These are phyloP conservation scores for Eristalis arbustorum DNA, from an alignment of 2,888 invertebrate genomes.

Conservation along the genomic window DNA sequence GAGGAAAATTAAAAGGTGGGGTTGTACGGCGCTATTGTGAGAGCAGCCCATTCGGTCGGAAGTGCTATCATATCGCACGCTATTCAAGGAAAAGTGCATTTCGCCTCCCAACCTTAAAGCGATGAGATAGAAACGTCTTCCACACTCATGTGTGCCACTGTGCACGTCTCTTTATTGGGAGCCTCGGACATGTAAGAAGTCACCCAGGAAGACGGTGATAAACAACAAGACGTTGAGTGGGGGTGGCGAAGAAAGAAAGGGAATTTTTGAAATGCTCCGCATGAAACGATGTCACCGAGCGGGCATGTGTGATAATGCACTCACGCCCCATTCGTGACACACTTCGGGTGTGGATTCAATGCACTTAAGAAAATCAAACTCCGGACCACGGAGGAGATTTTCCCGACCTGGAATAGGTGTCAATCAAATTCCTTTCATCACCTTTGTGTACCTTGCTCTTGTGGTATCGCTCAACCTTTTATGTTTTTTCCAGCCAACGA, in stretches of 20 bases:
- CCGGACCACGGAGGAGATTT: background rate
- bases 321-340: conserved; percentile 57
- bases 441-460: conserved; percentile 36
- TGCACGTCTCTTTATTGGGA: conserved; percentile 34
- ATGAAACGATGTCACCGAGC: conserved; percentile 30
- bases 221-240: background rate
- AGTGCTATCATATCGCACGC: conserved; percentile 47
- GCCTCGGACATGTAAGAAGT: conserved; percentile 36
- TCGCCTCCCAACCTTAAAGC: conserved; percentile 47
- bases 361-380: conserved; percentile 14
- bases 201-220: background rate
- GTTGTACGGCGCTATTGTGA: conserved; percentile 9
- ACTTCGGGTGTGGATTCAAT: conserved; percentile 30
- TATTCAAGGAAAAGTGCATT: conserved; percentile 56
- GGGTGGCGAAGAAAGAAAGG: conserved; percentile 29
- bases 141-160: conserved; percentile 23
- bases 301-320: conserved; percentile 20
- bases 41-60: conserved; percentile 31
- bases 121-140: conserved; percentile 38
- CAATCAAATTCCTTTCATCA: conserved; percentile 70
- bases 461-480: background rate
- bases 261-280: conserved; percentile 45
- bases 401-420: conserved; percentile 40
- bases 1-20: conserved; percentile 41
- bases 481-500: conserved; percentile 37